Evolutionary conservation across 2,797 vertebrate species (phyloP).

Genomic region (Melanotaenia boesemani): DNA sequence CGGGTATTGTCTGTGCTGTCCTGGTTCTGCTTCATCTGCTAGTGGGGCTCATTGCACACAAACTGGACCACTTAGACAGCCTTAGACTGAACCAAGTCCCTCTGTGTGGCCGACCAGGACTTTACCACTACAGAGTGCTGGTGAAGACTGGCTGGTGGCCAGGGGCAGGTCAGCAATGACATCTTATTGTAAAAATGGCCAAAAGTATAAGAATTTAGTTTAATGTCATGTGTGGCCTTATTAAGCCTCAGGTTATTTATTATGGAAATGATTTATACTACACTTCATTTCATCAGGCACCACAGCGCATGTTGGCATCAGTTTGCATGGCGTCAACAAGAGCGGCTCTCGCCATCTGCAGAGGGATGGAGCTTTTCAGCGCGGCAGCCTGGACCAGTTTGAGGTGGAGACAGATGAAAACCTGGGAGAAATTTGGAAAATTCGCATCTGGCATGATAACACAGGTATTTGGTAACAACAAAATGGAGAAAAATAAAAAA

Average conservation of each 20-base stretch:
- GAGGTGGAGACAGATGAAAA: conserved; percentile 84
- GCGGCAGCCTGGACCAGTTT: conserved; percentile 83
- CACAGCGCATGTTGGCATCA: conserved; percentile 86
- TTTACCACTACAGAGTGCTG: conserved; percentile 83
- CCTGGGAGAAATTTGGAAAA: conserved; percentile 87
- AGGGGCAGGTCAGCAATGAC: conserved; percentile 78
- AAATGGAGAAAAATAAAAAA: not conserved
- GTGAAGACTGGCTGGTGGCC: conserved; percentile 85
- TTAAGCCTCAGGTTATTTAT: not conserved
- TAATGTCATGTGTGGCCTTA: not conserved
- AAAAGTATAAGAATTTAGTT: too few relatives aligned
- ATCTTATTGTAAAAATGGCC: not conserved
- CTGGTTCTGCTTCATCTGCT: conserved; percentile 82
- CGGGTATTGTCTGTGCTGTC: conserved; percentile 78
- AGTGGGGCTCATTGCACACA: conserved; percentile 83
- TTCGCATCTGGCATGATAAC: conserved; percentile 88
- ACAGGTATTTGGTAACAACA: conserved; percentile 75
- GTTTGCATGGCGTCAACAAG: conserved; percentile 83
- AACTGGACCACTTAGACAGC: conserved; percentile 85
- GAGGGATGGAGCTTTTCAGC: conserved; percentile 82
- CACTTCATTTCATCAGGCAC: conserved; percentile 77
- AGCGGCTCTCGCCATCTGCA: conserved; percentile 85
- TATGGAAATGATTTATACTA: not conserved
- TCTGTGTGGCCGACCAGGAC: conserved; percentile 81
- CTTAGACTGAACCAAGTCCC: conserved; percentile 77